Evolutionary conservation across 2,888 invertebrate genomes (phyloP).

Genomic region (Trisateles emortualis): DNA sequence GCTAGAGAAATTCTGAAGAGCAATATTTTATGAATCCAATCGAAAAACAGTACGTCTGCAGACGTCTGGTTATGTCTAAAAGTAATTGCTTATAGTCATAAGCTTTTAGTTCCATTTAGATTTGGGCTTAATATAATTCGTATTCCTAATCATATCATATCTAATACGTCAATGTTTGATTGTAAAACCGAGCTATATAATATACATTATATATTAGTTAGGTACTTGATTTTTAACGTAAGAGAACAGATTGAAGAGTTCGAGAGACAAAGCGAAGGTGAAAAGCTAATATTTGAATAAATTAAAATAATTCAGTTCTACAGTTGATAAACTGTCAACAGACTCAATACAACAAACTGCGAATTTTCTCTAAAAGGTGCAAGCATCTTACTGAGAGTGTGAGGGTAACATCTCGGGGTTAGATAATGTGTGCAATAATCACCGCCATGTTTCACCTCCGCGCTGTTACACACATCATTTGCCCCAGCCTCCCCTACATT

Average conservation of each 20-base stretch:
- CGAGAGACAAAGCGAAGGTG: too few relatives aligned
- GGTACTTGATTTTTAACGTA: too few relatives aligned
- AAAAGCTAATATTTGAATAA: too few relatives aligned
- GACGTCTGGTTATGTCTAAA: slow-evolving; percentile 1
- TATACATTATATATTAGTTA: too few relatives aligned
- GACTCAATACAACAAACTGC: slow-evolving; percentile 18
- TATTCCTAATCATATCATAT: background rate
- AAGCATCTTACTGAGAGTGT: slow-evolving; percentile 45
- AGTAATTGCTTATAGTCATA: background rate
- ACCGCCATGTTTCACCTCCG: slow-evolving; percentile 72
- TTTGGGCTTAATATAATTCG: background rate
- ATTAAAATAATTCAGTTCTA: too few relatives aligned
- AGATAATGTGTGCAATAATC: slow-evolving; percentile 81
- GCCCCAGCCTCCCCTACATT: slow-evolving; percentile 64
- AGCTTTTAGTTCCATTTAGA: background rate
- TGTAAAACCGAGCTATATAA: too few relatives aligned
- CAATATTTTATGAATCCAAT: slow-evolving; percentile 15
- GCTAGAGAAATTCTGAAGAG: slow-evolving; percentile 10
- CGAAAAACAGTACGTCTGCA: slow-evolving; percentile 15
- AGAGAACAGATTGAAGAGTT: too few relatives aligned
- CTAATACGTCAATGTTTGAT: too few relatives aligned
- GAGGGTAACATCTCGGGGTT: slow-evolving; percentile 57
- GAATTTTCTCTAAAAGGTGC: slow-evolving; percentile 52
- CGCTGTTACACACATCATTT: slow-evolving; percentile 67
- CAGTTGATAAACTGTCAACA: too few relatives aligned